Evolutionary conservation across 2,797 vertebrate genomes (phyloP).

Genomic region (Vireo griseus): DNA sequence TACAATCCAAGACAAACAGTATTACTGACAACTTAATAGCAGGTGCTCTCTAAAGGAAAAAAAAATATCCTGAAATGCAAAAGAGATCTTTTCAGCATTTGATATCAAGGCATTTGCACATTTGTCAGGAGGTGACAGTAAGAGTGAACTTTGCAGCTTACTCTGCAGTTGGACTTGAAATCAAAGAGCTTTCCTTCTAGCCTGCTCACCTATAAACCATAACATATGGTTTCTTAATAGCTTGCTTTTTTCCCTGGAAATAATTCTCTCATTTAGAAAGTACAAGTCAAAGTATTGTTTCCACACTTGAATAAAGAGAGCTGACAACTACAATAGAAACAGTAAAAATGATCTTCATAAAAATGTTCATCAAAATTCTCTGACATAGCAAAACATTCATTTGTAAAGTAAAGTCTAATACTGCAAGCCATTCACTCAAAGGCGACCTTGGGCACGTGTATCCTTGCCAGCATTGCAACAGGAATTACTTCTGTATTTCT

Average conservation of each 20-base stretch:
- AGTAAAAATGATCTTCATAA: constrained; percentile 73
- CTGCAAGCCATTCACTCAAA: constrained; percentile 50
- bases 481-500: constrained; percentile 44
- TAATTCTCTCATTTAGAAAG: constrained; percentile 54
- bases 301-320: constrained; percentile 47
- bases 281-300: constrained; percentile 59
- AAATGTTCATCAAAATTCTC: constrained; percentile 73
- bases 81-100: constrained; percentile 52
- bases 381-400: constrained; percentile 73
- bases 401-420: constrained; percentile 64
- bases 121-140: constrained; percentile 42
- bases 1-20: constrained; percentile 45
- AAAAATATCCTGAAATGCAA: constrained; percentile 14
- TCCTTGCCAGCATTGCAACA: constrained; percentile 26
- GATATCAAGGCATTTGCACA: constrained; percentile 59
- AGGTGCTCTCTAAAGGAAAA: constrained; percentile 49
- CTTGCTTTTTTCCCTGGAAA: constrained; percentile 36
- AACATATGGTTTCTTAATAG: constrained; percentile 20
- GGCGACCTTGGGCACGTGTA: background rate
- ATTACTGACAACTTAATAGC: constrained; percentile 43
- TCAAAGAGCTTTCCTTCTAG: constrained; percentile 15
- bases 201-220: constrained; percentile 29
- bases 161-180: constrained; percentile 27
- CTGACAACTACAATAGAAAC: constrained; percentile 70
- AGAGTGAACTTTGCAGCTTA: constrained; percentile 39